phyloP scores from a whole-genome alignment of 2,888 invertebrate genomes.

The Ormyrus rosae region DNA sequence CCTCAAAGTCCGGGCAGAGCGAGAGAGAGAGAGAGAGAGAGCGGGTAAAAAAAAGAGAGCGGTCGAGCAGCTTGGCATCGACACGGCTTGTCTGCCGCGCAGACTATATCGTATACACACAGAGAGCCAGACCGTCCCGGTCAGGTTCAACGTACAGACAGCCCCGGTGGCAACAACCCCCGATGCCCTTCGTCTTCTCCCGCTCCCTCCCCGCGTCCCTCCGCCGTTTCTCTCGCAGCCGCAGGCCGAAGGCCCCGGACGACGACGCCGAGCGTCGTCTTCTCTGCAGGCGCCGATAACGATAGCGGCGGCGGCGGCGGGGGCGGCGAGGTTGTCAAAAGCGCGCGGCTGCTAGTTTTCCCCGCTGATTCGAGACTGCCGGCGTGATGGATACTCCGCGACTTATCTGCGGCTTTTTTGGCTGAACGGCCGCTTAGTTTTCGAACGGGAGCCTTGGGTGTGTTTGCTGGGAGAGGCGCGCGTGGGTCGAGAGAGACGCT shows the following conservation, averaged over 20 bases:
- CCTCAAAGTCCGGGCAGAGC: constrained; percentile 12
- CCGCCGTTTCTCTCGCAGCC: constrained; percentile 5
- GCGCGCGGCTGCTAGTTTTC: constrained; percentile 34
- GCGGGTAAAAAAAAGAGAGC: background rate
- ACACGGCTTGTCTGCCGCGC: background rate
- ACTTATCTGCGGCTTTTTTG: background rate
- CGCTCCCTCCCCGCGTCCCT: background rate
- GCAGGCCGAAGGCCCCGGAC: constrained; percentile 45
- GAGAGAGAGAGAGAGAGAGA: background rate
- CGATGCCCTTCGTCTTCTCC: constrained; percentile 50
- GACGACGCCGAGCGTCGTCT: background rate
- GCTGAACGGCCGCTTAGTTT: too few species aligned
- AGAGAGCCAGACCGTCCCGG: background rate
- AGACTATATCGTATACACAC: background rate
- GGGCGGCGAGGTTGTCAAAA: constrained; percentile 12
- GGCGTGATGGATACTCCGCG: background rate
- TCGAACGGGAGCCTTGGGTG: too few species aligned
- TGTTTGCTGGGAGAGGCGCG: too few species aligned
- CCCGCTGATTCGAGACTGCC: background rate
- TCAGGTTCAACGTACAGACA: constrained; percentile 67
- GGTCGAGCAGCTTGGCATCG: too few species aligned
- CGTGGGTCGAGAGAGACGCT: too few species aligned
- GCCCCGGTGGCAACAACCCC: constrained; percentile 56
- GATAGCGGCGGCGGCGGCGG: too few species aligned
- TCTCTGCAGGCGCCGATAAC: background rate